Base-by-base conservation (phyloP, 2,797 vertebrate species). In the Chaetodon trifasciatus region DNA sequence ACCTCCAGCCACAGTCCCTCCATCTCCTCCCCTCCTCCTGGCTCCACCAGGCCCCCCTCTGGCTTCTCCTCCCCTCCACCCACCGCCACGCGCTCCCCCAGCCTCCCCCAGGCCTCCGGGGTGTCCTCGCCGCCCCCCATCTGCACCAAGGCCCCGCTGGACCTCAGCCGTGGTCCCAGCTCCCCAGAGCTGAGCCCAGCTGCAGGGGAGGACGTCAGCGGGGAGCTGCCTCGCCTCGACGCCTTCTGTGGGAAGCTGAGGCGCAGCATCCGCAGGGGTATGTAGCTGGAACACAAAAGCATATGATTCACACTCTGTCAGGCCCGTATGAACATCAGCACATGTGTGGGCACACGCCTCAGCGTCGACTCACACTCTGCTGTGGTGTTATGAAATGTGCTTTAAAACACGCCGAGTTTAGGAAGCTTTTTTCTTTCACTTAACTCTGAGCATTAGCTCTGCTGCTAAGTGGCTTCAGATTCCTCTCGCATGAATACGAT, bases 191-290 rank as follows among this genome's bases (percentile, higher is more conserved):
- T 95, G 82, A 96, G 94, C 81, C 94, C 96, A 0, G 93, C 93
- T 21, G 90, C 93, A 0, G 70, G 88, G 7, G 97, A 97, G 75
- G 97, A 97, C 40, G 79, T 91, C 86, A 90, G 92, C 70, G 91
- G 94, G 17, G 97, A 97, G 86, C 94, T 96, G 69, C 96, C 97
- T 3, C 96, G 96, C 0, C 63, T 97, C 69, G 97, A 97, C 68
- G 96, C 97, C 79, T 96, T 97, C 87, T 97, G 96, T 83, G 97
- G 97, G 88, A 97, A 97, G 88, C 94, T 97, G 83, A 94, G 96
- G 77, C 94, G 97, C 88, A 98, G 97, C 92, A 96, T 98, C 90
- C 96, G 96, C 83, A 94, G 96, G 92, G 97, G 97, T 98, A 94
- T 0, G 83, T 52, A 71, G 24, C 74, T 28, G 23, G 2, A 69